These are phyloP conservation scores for Sebastes hubbsi DNA, from an alignment of 2,797 vertebrate species.

Conservation along the genomic window DNA sequence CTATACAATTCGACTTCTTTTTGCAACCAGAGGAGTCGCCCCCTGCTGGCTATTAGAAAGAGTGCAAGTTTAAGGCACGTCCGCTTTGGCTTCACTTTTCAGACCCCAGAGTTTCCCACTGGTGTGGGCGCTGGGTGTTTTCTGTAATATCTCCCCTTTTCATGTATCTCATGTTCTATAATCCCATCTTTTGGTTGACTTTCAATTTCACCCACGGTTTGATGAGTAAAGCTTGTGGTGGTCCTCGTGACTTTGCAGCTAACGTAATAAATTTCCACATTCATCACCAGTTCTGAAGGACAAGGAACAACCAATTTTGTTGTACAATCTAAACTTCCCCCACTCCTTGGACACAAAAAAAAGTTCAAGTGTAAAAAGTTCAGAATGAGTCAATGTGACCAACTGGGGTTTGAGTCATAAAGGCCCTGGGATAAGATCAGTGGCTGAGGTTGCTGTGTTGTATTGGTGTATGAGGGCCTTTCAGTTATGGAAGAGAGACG, in stretches of 20 bases:
- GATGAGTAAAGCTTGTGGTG: background rate
- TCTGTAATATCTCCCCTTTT: background rate
- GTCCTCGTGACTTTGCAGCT: background rate
- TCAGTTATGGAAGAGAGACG: constrained; percentile 37
- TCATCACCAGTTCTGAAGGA: background rate
- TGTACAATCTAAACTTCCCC: constrained; percentile 22
- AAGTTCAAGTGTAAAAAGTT: constrained; percentile 55
- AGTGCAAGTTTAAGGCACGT: too few relatives aligned
- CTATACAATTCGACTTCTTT: too few relatives aligned
- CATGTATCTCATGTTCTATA: background rate
- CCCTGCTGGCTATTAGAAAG: too few relatives aligned
- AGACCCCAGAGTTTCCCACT: too few relatives aligned
- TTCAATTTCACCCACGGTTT: background rate
- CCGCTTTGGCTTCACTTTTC: too few relatives aligned
- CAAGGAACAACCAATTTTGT: background rate
- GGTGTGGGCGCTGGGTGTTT: background rate
- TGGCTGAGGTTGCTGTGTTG: constrained; percentile 56
- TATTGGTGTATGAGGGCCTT: constrained; percentile 53
- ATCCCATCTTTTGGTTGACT: background rate
- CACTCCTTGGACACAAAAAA: background rate
- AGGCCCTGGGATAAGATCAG: constrained; percentile 64
- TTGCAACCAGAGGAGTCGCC: too few relatives aligned
- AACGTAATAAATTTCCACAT: background rate
- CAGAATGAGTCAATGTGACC: constrained; percentile 46
- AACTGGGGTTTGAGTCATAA: constrained; percentile 60